Percentiles rank a stretch among this genome's conserved stretches.
Evolutionary conservation across 2,113 vertebrate genomes (phyloP).

Genomic region (Perca fluviatilis): DNA sequence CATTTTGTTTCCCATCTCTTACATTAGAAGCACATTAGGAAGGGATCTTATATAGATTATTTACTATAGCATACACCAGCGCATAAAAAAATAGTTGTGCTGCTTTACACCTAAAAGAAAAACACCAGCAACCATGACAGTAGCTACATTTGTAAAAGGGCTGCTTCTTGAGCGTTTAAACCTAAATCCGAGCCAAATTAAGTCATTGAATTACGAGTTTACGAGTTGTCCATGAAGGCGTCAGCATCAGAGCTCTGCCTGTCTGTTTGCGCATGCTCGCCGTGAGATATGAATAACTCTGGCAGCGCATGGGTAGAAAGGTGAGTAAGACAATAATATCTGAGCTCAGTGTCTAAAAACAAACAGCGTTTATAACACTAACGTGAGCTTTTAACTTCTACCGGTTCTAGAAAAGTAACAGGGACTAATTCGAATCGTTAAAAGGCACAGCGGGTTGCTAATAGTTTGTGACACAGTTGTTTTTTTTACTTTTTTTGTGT

Average conservation of each 20-base stretch:
- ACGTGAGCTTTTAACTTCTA: not conserved
- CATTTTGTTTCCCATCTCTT: not conserved
- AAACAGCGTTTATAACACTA: not conserved
- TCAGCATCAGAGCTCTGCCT: slow-evolving; percentile 6
- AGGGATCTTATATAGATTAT: too few species aligned
- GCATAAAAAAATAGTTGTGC: not conserved
- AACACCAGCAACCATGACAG: not conserved
- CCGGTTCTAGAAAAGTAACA: not conserved
- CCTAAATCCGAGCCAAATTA: not conserved
- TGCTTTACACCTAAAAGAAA: not conserved
- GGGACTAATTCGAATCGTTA: not conserved
- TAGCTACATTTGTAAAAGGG: not conserved
- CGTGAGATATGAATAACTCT: slow-evolving; percentile 43
- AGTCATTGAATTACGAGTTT: slow-evolving; percentile 20
- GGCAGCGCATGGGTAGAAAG: slow-evolving; percentile 43
- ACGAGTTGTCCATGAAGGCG: slow-evolving; percentile 61
- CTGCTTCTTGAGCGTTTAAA: slow-evolving; percentile 3
- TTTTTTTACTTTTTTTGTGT: slow-evolving; percentile 30
- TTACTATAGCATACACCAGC: too few species aligned
- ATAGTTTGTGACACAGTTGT: slow-evolving; percentile 18
- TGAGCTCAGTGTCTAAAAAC: slow-evolving; percentile 21
- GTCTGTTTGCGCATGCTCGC: slow-evolving; percentile 70
- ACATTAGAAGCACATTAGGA: too few species aligned
- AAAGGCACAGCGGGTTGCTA: not conserved
- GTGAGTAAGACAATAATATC: slow-evolving; percentile 57